Evolutionary conservation across 2,888 invertebrate genomes (phyloP).

Genomic region (Temnothorax ravouxi): DNA sequence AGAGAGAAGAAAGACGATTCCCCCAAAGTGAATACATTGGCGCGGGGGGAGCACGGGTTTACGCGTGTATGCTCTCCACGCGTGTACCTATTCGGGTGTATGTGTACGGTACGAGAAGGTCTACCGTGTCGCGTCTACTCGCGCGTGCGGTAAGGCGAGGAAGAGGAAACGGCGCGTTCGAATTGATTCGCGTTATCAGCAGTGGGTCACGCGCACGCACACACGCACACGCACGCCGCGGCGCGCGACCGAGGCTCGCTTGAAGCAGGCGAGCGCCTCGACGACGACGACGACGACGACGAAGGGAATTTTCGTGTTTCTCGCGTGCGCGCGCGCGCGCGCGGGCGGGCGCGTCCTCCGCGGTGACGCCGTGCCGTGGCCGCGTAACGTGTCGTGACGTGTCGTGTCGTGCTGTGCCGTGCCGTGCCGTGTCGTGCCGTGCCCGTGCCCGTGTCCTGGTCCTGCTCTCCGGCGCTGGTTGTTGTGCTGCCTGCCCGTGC

Average conservation of each 20-base stretch:
- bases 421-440: neutral
- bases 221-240: conserved; percentile 7
- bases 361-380: neutral
- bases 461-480: neutral
- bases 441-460: conserved; percentile 1
- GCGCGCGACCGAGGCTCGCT: conserved; percentile 13
- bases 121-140: conserved; percentile 37
- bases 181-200: conserved; percentile 52
- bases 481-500: conserved; percentile 10
- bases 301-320: neutral
- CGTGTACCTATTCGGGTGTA: neutral
- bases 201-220: conserved; percentile 33
- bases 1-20: too few species aligned
- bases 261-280: too few species aligned
- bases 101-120: neutral
- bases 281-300: too few species aligned
- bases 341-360: neutral
- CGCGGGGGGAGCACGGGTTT: neutral
- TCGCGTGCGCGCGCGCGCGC: neutral
- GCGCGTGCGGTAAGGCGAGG: conserved; percentile 58
- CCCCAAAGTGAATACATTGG: conserved; percentile 6
- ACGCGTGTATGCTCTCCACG: neutral
- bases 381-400: neutral
- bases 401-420: neutral
- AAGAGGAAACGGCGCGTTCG: conserved; percentile 56